Percentiles rank a stretch among this genome's conserved stretches.
phyloP scores from a whole-genome alignment of 2,113 vertebrate genomes.

The Gallinago paraguaiae region DNA sequence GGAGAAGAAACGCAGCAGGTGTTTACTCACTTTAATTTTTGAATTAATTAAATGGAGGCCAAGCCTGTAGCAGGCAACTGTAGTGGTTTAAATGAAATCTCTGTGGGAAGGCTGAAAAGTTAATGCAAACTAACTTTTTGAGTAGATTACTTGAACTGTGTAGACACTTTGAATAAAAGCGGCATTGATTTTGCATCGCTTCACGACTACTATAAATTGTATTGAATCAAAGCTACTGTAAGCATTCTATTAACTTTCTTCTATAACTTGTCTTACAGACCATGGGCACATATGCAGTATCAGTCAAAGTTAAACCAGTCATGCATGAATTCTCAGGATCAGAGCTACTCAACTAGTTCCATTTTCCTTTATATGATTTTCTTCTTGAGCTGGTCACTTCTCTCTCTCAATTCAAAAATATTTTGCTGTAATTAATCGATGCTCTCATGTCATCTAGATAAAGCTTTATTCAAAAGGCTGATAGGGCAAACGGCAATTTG shows the following conservation, averaged over 20 bases:
- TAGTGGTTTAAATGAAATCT: background rate
- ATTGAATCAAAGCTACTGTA: background rate
- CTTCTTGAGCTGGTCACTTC: background rate
- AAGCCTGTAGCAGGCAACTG: background rate
- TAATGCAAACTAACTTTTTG: background rate
- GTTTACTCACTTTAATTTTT: conserved; percentile 27
- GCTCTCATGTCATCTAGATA: background rate
- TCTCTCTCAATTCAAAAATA: background rate
- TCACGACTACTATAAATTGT: background rate
- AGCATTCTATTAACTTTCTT: background rate
- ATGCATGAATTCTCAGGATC: background rate
- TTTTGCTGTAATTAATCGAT: background rate
- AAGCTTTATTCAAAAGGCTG: background rate
- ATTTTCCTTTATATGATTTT: background rate
- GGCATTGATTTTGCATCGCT: conserved; percentile 6
- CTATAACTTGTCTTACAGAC: background rate
- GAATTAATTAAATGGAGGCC: conserved; percentile 5
- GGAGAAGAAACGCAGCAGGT: background rate
- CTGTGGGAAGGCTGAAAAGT: background rate
- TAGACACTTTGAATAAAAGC: background rate
- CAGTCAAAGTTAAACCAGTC: background rate
- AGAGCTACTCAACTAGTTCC: background rate
- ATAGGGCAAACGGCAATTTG: background rate
- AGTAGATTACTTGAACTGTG: background rate
- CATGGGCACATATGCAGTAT: background rate